These are phyloP conservation scores for Megalurothrips usitatus DNA, from an alignment of 2,888 invertebrate genomes.

Conservation along the genomic window DNA sequence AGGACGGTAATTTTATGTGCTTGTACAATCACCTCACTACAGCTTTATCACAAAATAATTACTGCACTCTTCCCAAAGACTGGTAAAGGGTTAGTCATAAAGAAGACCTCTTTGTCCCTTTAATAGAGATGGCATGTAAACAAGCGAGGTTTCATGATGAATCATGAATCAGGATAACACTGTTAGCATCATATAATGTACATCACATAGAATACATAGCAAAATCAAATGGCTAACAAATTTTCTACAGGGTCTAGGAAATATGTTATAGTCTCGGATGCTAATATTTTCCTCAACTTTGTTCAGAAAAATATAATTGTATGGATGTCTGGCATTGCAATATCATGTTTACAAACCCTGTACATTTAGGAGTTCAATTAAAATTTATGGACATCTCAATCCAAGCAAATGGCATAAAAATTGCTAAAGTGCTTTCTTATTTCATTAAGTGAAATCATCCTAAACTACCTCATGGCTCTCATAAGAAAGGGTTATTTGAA, in stretches of 20 bases:
- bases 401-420: not conserved
- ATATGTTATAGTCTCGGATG: not conserved
- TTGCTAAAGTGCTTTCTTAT: not conserved
- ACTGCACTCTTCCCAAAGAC: too few relatives aligned
- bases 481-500: constrained; percentile 59
- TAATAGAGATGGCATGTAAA: not conserved
- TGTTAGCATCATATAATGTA: not conserved
- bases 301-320: not conserved
- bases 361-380: not conserved
- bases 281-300: not conserved
- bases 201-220: not conserved
- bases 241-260: not conserved
- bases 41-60: too few relatives aligned
- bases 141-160: not conserved
- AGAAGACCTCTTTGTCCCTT: not conserved
- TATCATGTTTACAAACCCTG: not conserved
- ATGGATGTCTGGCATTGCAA: not conserved
- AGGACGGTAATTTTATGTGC: too few relatives aligned
- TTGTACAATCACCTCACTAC: too few relatives aligned
- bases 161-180: not conserved
- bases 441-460: not conserved
- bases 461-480: constrained; percentile 40
- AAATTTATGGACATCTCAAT: not conserved
- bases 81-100: too few relatives aligned
- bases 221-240: not conserved